A percentile compares a stretch with the other conserved stretches of the same genome.
These are phyloP conservation scores for Lasius fuliginosus DNA, from an alignment of 2,888 invertebrate genomes.

Conservation along the genomic window DNA sequence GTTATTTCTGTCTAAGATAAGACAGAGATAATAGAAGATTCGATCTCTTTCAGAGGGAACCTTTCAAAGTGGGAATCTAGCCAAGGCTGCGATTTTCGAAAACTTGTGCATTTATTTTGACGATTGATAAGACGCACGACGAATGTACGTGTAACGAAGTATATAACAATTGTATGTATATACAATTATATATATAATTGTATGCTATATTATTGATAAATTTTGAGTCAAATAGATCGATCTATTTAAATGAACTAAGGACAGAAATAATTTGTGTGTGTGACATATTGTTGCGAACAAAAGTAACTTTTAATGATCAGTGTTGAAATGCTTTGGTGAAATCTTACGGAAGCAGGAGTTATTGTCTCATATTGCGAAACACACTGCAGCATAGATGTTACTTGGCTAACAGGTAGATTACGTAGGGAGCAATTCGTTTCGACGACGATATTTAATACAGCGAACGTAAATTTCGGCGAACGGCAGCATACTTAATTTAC, in stretches of 20 bases:
- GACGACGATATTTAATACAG: slow-evolving; percentile 20
- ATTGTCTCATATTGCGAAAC: neutral
- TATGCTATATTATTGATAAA: neutral
- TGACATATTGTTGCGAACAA: neutral
- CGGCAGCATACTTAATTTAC: slow-evolving; percentile 19
- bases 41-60: slow-evolving; percentile 49
- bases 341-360: neutral
- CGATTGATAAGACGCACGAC: neutral
- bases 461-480: slow-evolving; percentile 33
- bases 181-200: no score
- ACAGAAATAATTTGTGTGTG: neutral
- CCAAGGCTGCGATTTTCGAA: neutral
- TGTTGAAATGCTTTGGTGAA: neutral
- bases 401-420: slow-evolving; percentile 19
- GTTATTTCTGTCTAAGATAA: slow-evolving; percentile 65
- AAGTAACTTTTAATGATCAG: neutral
- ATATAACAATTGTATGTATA: neutral
- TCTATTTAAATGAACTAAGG: neutral
- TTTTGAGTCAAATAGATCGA: neutral
- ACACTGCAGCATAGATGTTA: neutral
- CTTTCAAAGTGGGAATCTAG: neutral
- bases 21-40: slow-evolving; percentile 59
- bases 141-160: neutral
- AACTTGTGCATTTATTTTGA: slow-evolving; percentile 9
- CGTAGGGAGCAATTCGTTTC: slow-evolving; percentile 6